A percentile compares a stretch with the other conserved stretches of the same genome.
These are phyloP conservation scores for Pelobates fuscus DNA, from an alignment of 2,113 vertebrate genomes.

Conservation along the genomic window DNA sequence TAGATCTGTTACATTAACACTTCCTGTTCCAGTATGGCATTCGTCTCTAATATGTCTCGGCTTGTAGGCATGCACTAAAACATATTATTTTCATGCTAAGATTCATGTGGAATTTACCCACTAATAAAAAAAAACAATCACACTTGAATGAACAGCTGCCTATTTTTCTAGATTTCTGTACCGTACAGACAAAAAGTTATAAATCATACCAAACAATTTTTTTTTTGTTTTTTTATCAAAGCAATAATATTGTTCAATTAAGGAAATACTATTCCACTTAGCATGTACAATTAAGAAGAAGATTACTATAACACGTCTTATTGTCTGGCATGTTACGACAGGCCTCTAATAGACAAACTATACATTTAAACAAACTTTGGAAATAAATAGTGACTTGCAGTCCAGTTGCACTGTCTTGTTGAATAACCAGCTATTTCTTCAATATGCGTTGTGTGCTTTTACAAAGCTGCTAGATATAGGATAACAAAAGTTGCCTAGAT, in stretches of 20 bases:
- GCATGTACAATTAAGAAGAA: slow-evolving; percentile 47
- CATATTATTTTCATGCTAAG: no score
- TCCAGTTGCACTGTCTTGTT: neutral
- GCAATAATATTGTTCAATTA: no score
- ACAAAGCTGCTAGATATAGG: slow-evolving; percentile 9
- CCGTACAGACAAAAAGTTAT: no score
- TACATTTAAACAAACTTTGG: neutral
- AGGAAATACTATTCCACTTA: slow-evolving; percentile 47
- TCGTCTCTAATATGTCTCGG: no score
- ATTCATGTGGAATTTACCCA: no score
- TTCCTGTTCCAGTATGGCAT: neutral
- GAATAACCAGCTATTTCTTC: slow-evolving; percentile 16
- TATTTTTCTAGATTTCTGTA: no score
- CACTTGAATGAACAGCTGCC: no score
- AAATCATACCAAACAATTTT: no score
- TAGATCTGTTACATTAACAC: neutral
- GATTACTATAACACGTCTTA: slow-evolving; percentile 43
- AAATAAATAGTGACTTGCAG: slow-evolving; percentile 4
- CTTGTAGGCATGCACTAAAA: no score
- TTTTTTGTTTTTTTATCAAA: no score
- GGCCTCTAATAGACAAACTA: slow-evolving; percentile 16
- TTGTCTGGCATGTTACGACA: slow-evolving; percentile 44
- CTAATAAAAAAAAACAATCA: no score
- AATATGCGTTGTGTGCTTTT: slow-evolving; percentile 17
- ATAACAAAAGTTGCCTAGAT: no score